Base-by-base conservation (phyloP, 2,113 vertebrate species). In the Ctenomys sociabilis region DNA sequence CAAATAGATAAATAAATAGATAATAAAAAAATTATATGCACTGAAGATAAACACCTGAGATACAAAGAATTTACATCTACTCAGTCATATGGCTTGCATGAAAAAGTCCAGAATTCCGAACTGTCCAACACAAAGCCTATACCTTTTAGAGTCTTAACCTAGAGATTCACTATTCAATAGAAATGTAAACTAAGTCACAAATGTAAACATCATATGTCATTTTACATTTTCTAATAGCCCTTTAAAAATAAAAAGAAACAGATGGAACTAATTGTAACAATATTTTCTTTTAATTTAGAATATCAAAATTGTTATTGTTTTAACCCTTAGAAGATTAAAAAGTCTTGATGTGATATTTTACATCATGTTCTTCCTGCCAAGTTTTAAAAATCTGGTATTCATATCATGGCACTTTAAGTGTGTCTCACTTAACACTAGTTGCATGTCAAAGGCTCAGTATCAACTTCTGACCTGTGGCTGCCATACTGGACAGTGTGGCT, bases 251-350 rank as follows among this genome's bases (percentile, higher is more conserved):
- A 30, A 64, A 93, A 89, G 7, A 77, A 85, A 89, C 26, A 64
- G 30, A 40, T 88, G 35, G 81, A 93, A 86, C 16, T 66, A 37
- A 84, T 93, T 59, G 83, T 35, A 85, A 82, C 30, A 85, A 82
- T 70, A 52, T 78, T 72, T 61, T 75, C 30, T 93, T 78, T 54
- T 96, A 73, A 63, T 19, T 13, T 54, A 57, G 68, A 61, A 32
- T 37, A 85, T 52, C 16, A 17, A 63, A 94, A 81, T 93, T 85
- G 35, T 87, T 54, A 78, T 17, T 72, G 75, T 78, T 95, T 95
- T 10, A 93, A 85, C 70, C 94, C 43, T 13, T 2, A 70, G 13
- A 68, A 13, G 61, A 87, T 78, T 63, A 86, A 88, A 93, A 59
- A 77, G 40, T 19, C 32, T 63, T 59, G 75, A 1, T 28, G 24